Evolutionary conservation across 2,113 vertebrate genomes (phyloP), one percentile per base, ranked within the genome.

Genomic region (Marmota monax): DNA sequence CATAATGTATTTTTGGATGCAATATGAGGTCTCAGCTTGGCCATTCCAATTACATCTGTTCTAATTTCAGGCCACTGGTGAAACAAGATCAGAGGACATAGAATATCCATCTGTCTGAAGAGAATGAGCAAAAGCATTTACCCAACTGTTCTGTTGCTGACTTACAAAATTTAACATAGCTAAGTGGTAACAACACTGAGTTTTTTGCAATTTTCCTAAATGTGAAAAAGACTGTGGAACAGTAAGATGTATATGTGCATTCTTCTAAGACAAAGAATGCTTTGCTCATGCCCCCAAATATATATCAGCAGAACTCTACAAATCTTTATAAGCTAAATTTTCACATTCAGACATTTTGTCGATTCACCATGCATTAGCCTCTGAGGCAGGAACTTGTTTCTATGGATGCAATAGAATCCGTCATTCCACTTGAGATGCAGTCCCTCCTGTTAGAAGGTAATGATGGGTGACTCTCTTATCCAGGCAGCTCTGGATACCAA

Each of bases 371-470:
- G 23, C 45, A 63, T 78, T 92, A 84, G 96, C 32, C n/a, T 89
- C 92, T 9, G 32, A 34, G n/a, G 22, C 58, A 70, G 37, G 78
- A 8, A 20, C 56, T 3, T 70, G 14, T 0, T 88, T 69, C 76
- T 56, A 63, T 13, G 22, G 69, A 53, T 25, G 56, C 16, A 74
- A 25, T 0, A 3, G 39, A 58, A 48, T 32, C 0, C 0, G 20
- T 45, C 39, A 29, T 84, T 87, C 88, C 95, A 72, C n/a, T 0
- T 0, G 13, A 74, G 82, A 78, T 42, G 67, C 70, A 96, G 78
- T 37, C 93, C 76, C 65, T 95, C 53, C 63, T 80, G 84, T 92
- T 88, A 74, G 92, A 95, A 70, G 53, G 95, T 42, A 92, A 96
- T 42, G 65, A 69, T 70, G 63, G 79, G 93, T 80, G 45, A 94